These are phyloP conservation scores for Acarapis woodi DNA, from an alignment of 1,140 invertebrate genomes.

Conservation along the genomic window DNA sequence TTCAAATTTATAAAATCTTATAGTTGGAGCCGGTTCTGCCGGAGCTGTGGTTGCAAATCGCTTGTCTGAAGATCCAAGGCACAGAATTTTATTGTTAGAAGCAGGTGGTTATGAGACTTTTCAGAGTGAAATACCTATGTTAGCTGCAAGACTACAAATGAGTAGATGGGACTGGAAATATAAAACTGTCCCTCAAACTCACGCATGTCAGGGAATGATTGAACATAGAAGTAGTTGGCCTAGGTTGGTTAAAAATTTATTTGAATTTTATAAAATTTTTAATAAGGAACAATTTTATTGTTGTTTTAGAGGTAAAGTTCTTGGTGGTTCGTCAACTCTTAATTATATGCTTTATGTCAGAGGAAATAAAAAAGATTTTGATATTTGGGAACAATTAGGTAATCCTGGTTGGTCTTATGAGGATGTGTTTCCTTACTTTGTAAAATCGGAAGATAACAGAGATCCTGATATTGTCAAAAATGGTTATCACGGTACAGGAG, in stretches of 20 bases:
- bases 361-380: slow-evolving; percentile 68
- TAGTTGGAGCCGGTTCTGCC: slow-evolving; percentile 41
- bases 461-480: slow-evolving; percentile 50
- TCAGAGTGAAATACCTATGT: slow-evolving; percentile 27
- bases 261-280: too few relatives aligned
- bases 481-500: slow-evolving; percentile 12
- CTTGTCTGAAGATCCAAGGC: slow-evolving; percentile 25
- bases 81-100: slow-evolving; percentile 31
- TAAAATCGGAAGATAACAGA: slow-evolving; percentile 47
- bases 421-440: slow-evolving; percentile 36
- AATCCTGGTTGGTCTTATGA: slow-evolving; percentile 66
- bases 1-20: too few relatives aligned
- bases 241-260: too few relatives aligned
- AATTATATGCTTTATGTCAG: slow-evolving; percentile 87
- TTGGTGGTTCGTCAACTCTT: slow-evolving; percentile 52
- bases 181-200: slow-evolving; percentile 18
- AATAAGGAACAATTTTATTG: too few relatives aligned
- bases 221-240: slow-evolving; percentile 12
- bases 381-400: slow-evolving; percentile 56
- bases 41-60: slow-evolving; percentile 31
- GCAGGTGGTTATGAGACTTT: slow-evolving; percentile 51
- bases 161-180: slow-evolving; percentile 17
- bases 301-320: slow-evolving; percentile 14
- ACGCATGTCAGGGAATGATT: slow-evolving; percentile 16
- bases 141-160: slow-evolving; percentile 10